These are phyloP conservation scores for Pempheris klunzingeri DNA, from an alignment of 2,797 vertebrate species.

Conservation along the genomic window DNA sequence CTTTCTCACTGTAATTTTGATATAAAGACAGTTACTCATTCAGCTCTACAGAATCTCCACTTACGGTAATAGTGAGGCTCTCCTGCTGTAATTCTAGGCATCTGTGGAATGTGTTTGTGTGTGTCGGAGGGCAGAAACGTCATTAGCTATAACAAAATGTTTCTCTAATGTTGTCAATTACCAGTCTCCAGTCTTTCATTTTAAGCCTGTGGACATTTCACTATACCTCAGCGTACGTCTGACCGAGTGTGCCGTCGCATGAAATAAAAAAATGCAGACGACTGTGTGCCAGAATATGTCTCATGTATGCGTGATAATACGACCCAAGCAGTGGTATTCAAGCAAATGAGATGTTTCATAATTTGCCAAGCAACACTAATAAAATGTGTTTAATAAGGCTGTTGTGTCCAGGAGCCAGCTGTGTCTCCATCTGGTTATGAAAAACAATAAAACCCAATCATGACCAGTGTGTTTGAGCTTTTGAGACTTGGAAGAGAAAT, in stretches of 20 bases:
- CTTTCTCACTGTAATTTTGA: background rate
- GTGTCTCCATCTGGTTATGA: constrained; percentile 55
- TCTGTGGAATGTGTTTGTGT: background rate
- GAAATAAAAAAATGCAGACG: background rate
- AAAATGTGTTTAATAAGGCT: constrained; percentile 52
- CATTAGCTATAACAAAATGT: background rate
- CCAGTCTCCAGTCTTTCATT: background rate
- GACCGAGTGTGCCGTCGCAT: background rate
- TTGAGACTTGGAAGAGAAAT: constrained; percentile 1
- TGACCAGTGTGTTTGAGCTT: constrained; percentile 23
- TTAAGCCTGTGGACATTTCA: background rate
- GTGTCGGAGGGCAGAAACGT: too few species aligned
- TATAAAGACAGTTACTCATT: background rate
- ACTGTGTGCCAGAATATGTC: constrained; percentile 8
- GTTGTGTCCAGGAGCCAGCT: constrained; percentile 55
- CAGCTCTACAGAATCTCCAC: background rate
- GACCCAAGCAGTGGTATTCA: constrained; percentile 18
- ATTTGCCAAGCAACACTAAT: constrained; percentile 42
- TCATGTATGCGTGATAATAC: background rate
- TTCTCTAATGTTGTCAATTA: background rate
- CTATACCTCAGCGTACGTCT: background rate
- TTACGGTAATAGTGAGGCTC: background rate
- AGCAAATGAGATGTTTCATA: constrained; percentile 39
- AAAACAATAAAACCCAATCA: constrained; percentile 36
- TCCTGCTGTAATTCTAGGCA: background rate